Evolutionary conservation across 2,888 invertebrate genomes (phyloP).

Genomic region (Caenorhabditis sp.): DNA sequence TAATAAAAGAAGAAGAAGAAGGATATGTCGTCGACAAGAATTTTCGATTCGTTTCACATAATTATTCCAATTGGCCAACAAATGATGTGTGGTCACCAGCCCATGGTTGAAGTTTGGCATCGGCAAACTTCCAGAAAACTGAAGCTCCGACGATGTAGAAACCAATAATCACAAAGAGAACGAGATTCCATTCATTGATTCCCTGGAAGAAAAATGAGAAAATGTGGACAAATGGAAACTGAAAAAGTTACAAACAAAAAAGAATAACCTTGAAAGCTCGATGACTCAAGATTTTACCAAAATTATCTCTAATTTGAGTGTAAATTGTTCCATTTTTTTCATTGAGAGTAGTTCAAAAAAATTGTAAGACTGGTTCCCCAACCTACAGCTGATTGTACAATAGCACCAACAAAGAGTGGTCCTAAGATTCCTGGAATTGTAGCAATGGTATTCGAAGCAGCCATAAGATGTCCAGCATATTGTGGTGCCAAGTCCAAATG

Average conservation of each 20-base stretch:
- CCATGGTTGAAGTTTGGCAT: constrained; percentile 86
- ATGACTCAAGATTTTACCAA: too few species aligned
- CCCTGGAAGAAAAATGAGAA: constrained; percentile 77
- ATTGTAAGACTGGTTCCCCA: too few species aligned
- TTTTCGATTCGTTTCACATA: neutral
- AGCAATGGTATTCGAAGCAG: constrained; percentile 87
- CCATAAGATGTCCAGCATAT: constrained; percentile 90
- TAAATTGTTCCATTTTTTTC: too few species aligned
- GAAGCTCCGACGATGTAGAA: constrained; percentile 86
- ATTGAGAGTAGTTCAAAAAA: too few species aligned
- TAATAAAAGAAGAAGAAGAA: neutral
- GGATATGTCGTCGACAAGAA: neutral
- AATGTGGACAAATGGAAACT: too few species aligned
- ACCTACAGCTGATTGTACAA: constrained; percentile 80
- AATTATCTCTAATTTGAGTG: too few species aligned
- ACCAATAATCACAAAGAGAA: constrained; percentile 85
- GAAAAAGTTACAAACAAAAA: too few species aligned
- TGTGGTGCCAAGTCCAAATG: constrained; percentile 90
- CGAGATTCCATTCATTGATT: constrained; percentile 83
- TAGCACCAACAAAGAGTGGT: constrained; percentile 82
- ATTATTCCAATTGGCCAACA: constrained; percentile 48
- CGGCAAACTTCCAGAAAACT: constrained; percentile 83
- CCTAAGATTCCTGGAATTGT: constrained; percentile 91
- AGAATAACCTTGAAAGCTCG: too few species aligned
- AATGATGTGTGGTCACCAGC: constrained; percentile 66